Evolutionary conservation across 2,113 vertebrate genomes (phyloP), one percentile per base, ranked within the genome.

Genomic region (Crypturellus undulatus): DNA sequence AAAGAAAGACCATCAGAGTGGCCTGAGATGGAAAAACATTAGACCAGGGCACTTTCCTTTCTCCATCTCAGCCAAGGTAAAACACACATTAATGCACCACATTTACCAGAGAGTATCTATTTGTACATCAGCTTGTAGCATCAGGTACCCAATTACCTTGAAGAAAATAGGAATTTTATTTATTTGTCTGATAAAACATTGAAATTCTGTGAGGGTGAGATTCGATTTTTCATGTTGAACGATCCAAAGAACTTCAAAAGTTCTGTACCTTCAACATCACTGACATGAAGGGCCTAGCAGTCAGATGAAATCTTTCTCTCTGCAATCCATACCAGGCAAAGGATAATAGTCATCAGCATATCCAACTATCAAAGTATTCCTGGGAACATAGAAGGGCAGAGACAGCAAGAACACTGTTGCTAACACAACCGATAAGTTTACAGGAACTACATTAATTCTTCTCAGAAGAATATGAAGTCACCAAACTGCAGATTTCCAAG

Each of bases 351-450:
- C 47, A 63, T 32, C 12, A 56, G 67, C 52, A 84, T 75, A 54
- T 8, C 38, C 40, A 59, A 1, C 30, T 45, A 15, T 4, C 7
- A 4, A 75, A 12, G n/a, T 8, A 49, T 18, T 56, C 18, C n/a
- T 22, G 24, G 11, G 19, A 47, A 32, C 43, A 43, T 8, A 68
- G 43, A 63, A 49, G 42, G 0, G 0, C 18, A 32, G 56, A 79
- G 25, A 32, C 12, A 43, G n/a, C 32, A n/a, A 68, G 22, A 63
- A 18, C 19, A 18, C 25, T 12, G 12, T 26, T 77, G 65, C 79
- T 58, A 38, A 42, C 16, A 62, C 12, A 5, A 28, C 40, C 51
- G 42, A 43, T 54, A 21, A 70, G 69, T 75, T 30, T 36, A 43
- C 18, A 67, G 30, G 59, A n/a, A 51, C 38, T 49, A 45, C 18